These are phyloP conservation scores for Clarias fuscus DNA, from an alignment of 2,797 vertebrate species.

Conservation along the genomic window DNA sequence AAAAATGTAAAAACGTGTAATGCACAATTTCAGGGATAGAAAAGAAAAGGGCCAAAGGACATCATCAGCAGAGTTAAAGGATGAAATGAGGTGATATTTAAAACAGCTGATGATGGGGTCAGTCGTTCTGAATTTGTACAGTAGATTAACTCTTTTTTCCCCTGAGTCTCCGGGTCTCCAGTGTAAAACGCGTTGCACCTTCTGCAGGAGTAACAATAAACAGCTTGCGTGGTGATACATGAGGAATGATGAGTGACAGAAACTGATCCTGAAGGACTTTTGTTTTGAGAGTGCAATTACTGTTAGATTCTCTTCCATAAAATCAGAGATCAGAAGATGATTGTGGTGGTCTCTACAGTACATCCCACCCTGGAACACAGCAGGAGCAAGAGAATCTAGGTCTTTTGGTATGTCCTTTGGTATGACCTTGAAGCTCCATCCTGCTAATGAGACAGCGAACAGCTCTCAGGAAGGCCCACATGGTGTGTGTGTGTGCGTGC, in stretches of 20 bases:
- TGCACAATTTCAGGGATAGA: too few species aligned
- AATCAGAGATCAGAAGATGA: neutral
- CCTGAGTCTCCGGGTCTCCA: neutral
- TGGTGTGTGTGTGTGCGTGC: constrained; percentile 8
- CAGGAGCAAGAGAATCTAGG: constrained; percentile 11
- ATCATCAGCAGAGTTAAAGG: neutral
- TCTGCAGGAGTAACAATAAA: neutral
- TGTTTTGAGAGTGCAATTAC: constrained; percentile 1
- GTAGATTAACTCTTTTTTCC: neutral
- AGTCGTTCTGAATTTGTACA: neutral
- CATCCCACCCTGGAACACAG: constrained; percentile 13
- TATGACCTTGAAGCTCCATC: constrained; percentile 40
- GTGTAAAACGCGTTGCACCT: constrained; percentile 12
- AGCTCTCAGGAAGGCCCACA: constrained; percentile 34
- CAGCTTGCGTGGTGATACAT: neutral
- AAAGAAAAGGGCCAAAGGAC: neutral
- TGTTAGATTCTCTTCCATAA: neutral
- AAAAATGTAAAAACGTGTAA: too few species aligned
- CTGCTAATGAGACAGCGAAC: constrained; percentile 39
- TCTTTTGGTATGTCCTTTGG: constrained; percentile 20
- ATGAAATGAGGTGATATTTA: neutral
- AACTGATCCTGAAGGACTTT: neutral
- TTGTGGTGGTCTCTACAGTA: neutral
- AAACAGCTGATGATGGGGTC: neutral
- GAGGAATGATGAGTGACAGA: neutral